phyloP scores from a whole-genome alignment of 23 tunicate species.

The Halocynthia aurantium region DNA sequence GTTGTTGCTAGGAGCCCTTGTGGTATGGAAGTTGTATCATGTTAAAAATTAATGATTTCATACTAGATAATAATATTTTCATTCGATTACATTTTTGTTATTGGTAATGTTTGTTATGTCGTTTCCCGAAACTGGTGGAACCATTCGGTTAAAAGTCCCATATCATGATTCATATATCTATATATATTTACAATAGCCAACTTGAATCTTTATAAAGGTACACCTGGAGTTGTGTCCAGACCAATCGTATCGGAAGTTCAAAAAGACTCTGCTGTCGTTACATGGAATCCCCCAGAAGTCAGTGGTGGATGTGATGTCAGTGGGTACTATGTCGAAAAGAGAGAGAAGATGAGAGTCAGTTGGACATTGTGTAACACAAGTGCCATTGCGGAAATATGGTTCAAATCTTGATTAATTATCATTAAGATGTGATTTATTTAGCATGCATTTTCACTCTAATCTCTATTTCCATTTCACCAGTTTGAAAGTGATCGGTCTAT shows the following conservation, averaged over 20 bases:
- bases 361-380: conserved; percentile 78
- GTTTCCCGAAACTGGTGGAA: no score
- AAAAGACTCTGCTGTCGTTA: conserved; percentile 41
- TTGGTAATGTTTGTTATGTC: neutral
- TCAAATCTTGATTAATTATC: neutral
- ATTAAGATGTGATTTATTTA: no score
- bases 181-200: neutral
- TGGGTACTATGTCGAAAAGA: conserved; percentile 86
- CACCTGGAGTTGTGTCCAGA: conserved; percentile 44
- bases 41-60: no score
- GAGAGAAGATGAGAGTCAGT: conserved; percentile 66
- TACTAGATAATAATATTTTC: no score
- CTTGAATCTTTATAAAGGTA: conserved; percentile 5
- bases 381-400: conserved; percentile 31
- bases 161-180: neutral
- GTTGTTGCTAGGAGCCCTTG: conserved; percentile 55
- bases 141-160: neutral
- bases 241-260: conserved; percentile 58
- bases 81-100: neutral
- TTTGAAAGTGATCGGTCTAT: conserved; percentile 52
- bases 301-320: conserved; percentile 56
- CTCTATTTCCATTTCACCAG: neutral
- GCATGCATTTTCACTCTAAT: no score
- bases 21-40: conserved; percentile 1
- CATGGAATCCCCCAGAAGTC: conserved; percentile 74